These are phyloP conservation scores for Hymenopus coronatus DNA, from an alignment of 2,888 invertebrate genomes.

Conservation along the genomic window DNA sequence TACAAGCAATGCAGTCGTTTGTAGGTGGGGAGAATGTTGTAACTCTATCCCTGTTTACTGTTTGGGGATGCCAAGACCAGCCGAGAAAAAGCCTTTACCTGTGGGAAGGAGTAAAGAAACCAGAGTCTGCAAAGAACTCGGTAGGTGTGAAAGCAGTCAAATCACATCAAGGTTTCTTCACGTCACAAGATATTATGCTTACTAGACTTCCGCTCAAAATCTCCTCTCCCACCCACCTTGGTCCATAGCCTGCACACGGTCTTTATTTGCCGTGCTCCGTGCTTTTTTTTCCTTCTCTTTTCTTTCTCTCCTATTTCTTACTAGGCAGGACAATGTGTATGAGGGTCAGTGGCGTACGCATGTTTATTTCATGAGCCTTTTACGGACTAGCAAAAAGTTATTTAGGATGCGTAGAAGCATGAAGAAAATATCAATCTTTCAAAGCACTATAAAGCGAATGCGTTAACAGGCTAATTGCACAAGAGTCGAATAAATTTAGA, in stretches of 20 bases:
- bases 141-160: conserved; percentile 25
- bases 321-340: background rate
- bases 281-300: background rate
- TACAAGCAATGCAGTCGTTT: background rate
- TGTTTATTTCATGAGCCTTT: background rate
- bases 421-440: too few relatives aligned
- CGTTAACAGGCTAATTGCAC: too few relatives aligned
- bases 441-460: too few relatives aligned
- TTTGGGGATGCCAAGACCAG: background rate
- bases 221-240: background rate
- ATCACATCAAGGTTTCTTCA: conserved; percentile 10
- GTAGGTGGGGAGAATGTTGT: background rate
- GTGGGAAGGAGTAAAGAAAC: background rate
- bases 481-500: too few relatives aligned
- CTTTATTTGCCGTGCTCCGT: background rate
- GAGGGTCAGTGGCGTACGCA: background rate
- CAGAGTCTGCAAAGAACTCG: conserved; percentile 4
- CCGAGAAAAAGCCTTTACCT: background rate
- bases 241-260: background rate
- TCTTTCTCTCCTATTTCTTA: background rate
- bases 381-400: too few relatives aligned
- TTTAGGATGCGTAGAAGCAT: too few relatives aligned
- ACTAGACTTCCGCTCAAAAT: background rate
- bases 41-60: background rate
- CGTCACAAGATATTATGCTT: background rate